phyloP scores from a whole-genome alignment of 2,797 vertebrate species.

The Acipenser oxyrinchus region DNA sequence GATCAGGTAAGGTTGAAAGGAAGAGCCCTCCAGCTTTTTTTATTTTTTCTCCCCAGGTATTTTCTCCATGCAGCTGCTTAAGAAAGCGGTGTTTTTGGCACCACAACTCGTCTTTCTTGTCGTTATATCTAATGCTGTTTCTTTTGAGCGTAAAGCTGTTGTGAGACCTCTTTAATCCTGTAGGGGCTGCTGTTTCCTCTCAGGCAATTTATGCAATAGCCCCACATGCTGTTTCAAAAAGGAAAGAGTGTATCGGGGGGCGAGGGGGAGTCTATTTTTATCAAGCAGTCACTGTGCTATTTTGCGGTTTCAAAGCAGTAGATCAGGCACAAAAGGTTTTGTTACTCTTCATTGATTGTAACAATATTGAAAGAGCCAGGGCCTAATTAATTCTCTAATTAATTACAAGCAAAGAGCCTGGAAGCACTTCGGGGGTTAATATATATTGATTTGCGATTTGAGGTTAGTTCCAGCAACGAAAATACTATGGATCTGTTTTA shows the following conservation, averaged over 20 bases:
- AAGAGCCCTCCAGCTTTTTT: neutral
- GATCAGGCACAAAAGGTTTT: conserved; percentile 31
- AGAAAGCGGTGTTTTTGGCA: neutral
- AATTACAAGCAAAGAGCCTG: conserved; percentile 41
- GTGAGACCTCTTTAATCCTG: neutral
- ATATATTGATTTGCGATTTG: conserved; percentile 59
- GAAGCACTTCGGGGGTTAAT: conserved; percentile 33
- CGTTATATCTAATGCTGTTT: neutral
- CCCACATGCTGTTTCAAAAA: no score
- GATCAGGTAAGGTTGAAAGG: conserved; percentile 68
- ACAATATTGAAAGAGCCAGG: conserved; percentile 39
- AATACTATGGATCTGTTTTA: conserved; percentile 47
- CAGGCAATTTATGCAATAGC: no score
- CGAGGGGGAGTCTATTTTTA: no score
- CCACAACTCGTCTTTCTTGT: neutral
- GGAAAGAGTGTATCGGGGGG: no score
- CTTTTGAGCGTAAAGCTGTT: neutral
- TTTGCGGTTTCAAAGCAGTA: neutral
- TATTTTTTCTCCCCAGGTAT: conserved; percentile 9
- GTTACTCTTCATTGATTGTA: conserved; percentile 55
- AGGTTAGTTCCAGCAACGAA: conserved; percentile 40
- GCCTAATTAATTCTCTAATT: conserved; percentile 68
- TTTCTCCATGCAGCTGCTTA: neutral
- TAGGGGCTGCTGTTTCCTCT: no score
- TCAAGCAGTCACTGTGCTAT: neutral